Percentiles rank a stretch among this genome's conserved stretches.
phyloP scores from a whole-genome alignment of 92 coral and sea anemone genomes.

The Montipora capitata region DNA sequence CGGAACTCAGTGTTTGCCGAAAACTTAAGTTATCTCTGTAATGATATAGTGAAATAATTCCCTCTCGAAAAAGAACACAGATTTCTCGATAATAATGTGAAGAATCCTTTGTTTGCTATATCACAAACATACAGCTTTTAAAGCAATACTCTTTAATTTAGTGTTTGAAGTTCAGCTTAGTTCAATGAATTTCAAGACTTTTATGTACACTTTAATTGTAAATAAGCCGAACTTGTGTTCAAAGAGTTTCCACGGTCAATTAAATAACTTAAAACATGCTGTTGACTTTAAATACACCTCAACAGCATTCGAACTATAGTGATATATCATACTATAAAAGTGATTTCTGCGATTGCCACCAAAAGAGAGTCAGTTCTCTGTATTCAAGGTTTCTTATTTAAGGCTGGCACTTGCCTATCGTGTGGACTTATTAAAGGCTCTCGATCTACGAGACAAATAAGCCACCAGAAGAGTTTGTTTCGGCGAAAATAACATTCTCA shows the following conservation, averaged over 20 bases:
- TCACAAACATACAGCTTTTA: slow-evolving; percentile 18
- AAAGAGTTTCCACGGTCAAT: slow-evolving; percentile 21
- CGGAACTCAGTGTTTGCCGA: slow-evolving; percentile 51
- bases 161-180: slow-evolving; percentile 24
- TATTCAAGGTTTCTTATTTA: slow-evolving; percentile 1
- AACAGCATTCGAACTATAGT: slow-evolving; percentile 30
- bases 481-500: slow-evolving; percentile 13
- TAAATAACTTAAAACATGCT: slow-evolving; percentile 54
- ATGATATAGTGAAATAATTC: slow-evolving; percentile 28
- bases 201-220: slow-evolving; percentile 48
- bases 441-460: not conserved
- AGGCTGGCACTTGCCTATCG: not conserved
- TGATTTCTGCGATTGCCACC: slow-evolving; percentile 1
- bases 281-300: slow-evolving; percentile 38
- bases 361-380: slow-evolving; percentile 2
- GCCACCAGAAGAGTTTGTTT: slow-evolving; percentile 23
- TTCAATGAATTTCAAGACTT: not conserved
- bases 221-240: slow-evolving; percentile 16
- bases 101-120: not conserved
- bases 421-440: not conserved
- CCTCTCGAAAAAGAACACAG: slow-evolving; percentile 23
- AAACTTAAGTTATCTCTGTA: slow-evolving; percentile 65
- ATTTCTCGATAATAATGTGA: slow-evolving; percentile 24
- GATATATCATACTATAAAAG: slow-evolving; percentile 7
- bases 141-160: slow-evolving; percentile 41